Base-by-base conservation (phyloP, 1,140 invertebrate genomes). In the Bombus fervidus region DNA sequence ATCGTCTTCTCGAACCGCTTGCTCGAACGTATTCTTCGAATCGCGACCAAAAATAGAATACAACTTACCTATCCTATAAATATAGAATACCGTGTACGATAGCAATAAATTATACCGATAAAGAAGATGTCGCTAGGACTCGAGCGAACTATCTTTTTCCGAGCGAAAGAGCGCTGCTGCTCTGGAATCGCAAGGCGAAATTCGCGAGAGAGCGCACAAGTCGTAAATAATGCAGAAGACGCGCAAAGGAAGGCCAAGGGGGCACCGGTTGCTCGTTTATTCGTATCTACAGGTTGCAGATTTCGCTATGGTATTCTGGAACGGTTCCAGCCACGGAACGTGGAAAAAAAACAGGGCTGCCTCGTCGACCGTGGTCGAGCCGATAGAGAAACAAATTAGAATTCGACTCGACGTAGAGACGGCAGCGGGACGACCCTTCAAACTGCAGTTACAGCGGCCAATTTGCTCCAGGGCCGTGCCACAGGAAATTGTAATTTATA, bases 251-350 rank as follows among this genome's bases (percentile, higher is more conserved):
- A 31, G 75, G 34, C 37, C 6, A 28, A 78, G n/a, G 39, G 39
- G 73, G 85, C 72, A 86, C 81, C 85, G 82, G 82, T 87, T 86
- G 86, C 86, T 68, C 83, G 76, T 57, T 72, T 73, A 86, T 82
- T 81, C 73, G 74, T 81, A 88, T 88, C 87, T 83, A 88, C 87
- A 88, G 87, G 87, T 88, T 86, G 87, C 87, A 75, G 79, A 88
- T 86, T 86, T 57, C 77, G 43, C n/a, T 37, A 79, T 76, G 68
- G 84, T 79, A 74, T 64, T 28, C 85, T 88, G 87, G 87, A 88
- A 86, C 79, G 79, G 41, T 88, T 88, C 87, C 87, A 88, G 79
- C 57, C 22, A 15, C 68, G 78, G 47, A 53, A 31, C 13, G 59
- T 28, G 28, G 59, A 71, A 53, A 76, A 76, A 81, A 66, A 53